phyloP scores from a whole-genome alignment of 2,888 invertebrate species.

The Beris morrisii region DNA sequence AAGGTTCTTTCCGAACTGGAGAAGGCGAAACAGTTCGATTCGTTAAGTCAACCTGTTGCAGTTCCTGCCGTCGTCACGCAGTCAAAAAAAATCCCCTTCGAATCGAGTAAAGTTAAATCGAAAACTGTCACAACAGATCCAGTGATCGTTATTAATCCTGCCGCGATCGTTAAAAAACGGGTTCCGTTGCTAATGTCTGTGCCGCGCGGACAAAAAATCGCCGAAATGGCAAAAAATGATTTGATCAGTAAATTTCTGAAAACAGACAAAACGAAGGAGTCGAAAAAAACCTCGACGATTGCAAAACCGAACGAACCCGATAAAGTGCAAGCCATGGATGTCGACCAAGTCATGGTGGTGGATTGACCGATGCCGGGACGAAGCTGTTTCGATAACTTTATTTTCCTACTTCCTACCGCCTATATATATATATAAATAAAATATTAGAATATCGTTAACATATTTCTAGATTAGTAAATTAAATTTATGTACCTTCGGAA shows the following conservation, averaged over 20 bases:
- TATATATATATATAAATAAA: too few relatives aligned
- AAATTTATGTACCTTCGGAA: neutral
- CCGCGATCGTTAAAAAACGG: conserved; percentile 46
- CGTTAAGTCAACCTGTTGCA: neutral
- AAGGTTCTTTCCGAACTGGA: conserved; percentile 49
- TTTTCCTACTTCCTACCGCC: too few relatives aligned
- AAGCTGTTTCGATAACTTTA: too few relatives aligned
- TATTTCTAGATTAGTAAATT: too few relatives aligned
- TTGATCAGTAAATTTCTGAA: conserved; percentile 58
- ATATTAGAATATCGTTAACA: too few relatives aligned
- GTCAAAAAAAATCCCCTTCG: neutral
- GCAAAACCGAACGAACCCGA: neutral
- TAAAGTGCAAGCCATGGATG: conserved; percentile 7
- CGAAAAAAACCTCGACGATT: neutral
- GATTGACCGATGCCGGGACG: neutral
- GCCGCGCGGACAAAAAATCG: conserved; percentile 49
- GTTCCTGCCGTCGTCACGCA: neutral
- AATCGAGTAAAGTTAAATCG: neutral
- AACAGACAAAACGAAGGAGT: conserved; percentile 26
- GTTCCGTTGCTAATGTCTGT: conserved; percentile 55
- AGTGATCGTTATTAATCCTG: conserved; percentile 1
- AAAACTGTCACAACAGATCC: neutral
- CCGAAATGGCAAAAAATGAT: conserved; percentile 49
- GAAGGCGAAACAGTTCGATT: conserved; percentile 43
- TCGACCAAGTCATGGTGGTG: conserved; percentile 3